Percentiles rank a stretch among this genome's conserved stretches.
Conservation (phyloP, 92 coral and sea anemone species). For the Virgularia gustaviana region DNA sequence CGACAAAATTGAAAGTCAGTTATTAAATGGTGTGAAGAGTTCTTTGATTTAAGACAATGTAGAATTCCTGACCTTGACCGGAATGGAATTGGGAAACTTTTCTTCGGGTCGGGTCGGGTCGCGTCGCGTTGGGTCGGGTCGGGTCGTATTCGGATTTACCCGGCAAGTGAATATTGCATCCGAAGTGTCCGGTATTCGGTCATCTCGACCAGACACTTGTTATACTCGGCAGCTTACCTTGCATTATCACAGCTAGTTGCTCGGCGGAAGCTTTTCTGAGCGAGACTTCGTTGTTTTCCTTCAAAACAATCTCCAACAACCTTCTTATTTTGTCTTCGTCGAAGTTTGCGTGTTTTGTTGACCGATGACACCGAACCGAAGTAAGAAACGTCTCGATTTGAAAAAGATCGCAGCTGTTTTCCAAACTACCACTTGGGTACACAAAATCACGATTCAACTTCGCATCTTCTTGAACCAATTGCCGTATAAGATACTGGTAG, state of each 20-base stretch:
- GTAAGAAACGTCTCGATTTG: constrained; percentile 69
- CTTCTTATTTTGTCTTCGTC: constrained; percentile 64
- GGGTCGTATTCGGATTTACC: too few relatives aligned
- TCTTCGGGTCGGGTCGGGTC: too few relatives aligned
- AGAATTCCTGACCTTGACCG: too few relatives aligned
- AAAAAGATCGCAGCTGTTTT: constrained; percentile 73
- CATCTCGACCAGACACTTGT: background rate
- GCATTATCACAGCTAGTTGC: constrained; percentile 85
- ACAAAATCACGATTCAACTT: constrained; percentile 54
- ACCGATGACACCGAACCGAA: constrained; percentile 58
- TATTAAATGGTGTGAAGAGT: too few relatives aligned
- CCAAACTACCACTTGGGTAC: constrained; percentile 47
- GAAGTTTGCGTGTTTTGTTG: constrained; percentile 67
- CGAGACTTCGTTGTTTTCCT: constrained; percentile 62
- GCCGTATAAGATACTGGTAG: constrained; percentile 65
- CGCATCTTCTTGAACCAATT: constrained; percentile 61
- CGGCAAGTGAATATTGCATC: too few relatives aligned
- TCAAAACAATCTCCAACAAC: constrained; percentile 66
- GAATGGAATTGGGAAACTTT: too few relatives aligned
- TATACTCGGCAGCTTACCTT: constrained; percentile 46
- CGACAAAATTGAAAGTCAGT: too few relatives aligned
- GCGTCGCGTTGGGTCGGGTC: too few relatives aligned
- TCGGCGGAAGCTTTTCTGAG: constrained; percentile 96
- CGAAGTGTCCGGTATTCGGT: too few relatives aligned
- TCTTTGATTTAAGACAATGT: too few relatives aligned